A percentile compares a stretch with the other conserved stretches of the same genome.
These are phyloP conservation scores for Ethmia dodecea DNA, from an alignment of 2,888 invertebrate genomes.

Conservation along the genomic window DNA sequence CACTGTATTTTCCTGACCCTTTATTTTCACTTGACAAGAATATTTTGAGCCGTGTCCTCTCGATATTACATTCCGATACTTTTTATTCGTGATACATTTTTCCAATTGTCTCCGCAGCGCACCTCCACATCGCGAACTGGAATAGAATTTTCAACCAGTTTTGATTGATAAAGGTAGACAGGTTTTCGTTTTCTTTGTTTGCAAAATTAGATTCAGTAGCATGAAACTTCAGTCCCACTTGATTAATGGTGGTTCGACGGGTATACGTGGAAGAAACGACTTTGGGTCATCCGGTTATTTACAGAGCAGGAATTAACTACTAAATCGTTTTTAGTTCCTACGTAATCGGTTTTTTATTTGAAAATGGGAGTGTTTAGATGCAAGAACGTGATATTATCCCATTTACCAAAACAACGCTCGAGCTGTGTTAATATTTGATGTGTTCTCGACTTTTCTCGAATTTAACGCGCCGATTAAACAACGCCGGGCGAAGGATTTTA, in stretches of 20 bases:
- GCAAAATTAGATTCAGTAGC: slow-evolving; percentile 70
- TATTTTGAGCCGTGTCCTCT: slow-evolving; percentile 61
- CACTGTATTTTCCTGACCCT: slow-evolving; percentile 70
- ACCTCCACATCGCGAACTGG: slow-evolving; percentile 61
- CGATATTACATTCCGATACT: slow-evolving; percentile 74
- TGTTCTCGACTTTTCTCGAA: slow-evolving; percentile 74
- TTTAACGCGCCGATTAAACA: slow-evolving; percentile 75
- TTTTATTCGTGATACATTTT: slow-evolving; percentile 75
- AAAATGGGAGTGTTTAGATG: slow-evolving; percentile 52
- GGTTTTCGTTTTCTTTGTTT: slow-evolving; percentile 75
- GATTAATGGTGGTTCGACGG: slow-evolving; percentile 67
- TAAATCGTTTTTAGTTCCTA: slow-evolving; percentile 30
- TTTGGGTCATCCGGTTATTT: slow-evolving; percentile 49
- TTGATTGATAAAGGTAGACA: slow-evolving; percentile 77
- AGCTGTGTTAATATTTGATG: slow-evolving; percentile 69
- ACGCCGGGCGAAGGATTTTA: slow-evolving; percentile 67
- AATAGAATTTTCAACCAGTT: slow-evolving; percentile 75
- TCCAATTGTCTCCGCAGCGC: slow-evolving; percentile 68
- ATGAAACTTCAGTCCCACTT: slow-evolving; percentile 67
- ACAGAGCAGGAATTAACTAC: slow-evolving; percentile 39
- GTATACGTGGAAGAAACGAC: slow-evolving; percentile 51
- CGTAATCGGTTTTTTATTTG: slow-evolving; percentile 31
- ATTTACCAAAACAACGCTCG: slow-evolving; percentile 69
- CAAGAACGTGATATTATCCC: slow-evolving; percentile 64
- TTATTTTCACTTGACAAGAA: slow-evolving; percentile 76